Conservation (phyloP, 1,140 invertebrate genomes). For the Drosophila ohnishii region DNA sequence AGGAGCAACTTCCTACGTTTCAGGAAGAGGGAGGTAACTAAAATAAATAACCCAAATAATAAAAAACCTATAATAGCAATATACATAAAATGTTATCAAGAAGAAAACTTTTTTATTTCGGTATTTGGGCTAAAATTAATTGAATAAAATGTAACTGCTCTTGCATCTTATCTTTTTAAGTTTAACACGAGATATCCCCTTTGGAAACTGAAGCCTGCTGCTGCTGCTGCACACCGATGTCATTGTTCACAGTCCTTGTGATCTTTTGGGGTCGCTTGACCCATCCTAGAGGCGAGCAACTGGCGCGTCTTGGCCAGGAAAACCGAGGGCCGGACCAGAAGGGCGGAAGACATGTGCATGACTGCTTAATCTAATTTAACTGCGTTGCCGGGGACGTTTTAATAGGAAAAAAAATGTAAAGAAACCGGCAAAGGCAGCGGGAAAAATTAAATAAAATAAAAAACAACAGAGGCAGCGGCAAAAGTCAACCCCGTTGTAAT, state of each 20-base stretch:
- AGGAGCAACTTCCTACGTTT: neutral
- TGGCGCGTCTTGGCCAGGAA: constrained; percentile 21
- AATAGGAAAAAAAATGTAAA: constrained; percentile 50
- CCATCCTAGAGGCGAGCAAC: constrained; percentile 18
- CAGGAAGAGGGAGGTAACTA: neutral
- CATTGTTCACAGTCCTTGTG: constrained; percentile 1
- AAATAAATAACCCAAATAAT: neutral
- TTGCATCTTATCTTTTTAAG: neutral
- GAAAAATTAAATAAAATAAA: constrained; percentile 31
- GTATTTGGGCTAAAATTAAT: too few relatives aligned
- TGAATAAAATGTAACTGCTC: neutral
- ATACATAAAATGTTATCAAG: too few relatives aligned
- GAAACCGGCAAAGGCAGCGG: neutral
- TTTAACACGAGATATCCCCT: too few relatives aligned
- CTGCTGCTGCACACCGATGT: neutral
- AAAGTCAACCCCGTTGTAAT: constrained; percentile 34
- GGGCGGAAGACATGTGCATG: constrained; percentile 68
- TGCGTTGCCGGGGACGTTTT: constrained; percentile 54
- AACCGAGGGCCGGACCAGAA: constrained; percentile 8
- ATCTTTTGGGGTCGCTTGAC: constrained; percentile 7
- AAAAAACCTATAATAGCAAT: too few relatives aligned
- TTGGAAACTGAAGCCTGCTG: neutral
- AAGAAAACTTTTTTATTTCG: too few relatives aligned
- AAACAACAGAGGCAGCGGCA: constrained; percentile 15
- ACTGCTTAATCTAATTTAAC: constrained; percentile 78